Evolutionary conservation across 2,113 vertebrate genomes (phyloP).

Genomic region (Triplophysa rosa): DNA sequence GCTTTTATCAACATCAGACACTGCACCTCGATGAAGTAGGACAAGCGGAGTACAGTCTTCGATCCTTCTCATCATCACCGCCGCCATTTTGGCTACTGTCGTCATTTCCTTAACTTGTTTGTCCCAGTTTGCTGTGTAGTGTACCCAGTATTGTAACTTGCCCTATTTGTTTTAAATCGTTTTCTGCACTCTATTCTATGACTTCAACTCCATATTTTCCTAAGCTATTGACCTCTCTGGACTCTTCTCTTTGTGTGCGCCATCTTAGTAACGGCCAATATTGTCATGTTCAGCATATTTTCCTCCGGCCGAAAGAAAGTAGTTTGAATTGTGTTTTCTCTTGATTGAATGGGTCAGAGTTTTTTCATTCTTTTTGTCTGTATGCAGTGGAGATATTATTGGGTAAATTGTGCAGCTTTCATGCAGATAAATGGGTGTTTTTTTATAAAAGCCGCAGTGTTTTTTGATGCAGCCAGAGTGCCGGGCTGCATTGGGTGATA

Average conservation of each 20-base stretch:
- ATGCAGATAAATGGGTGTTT: slow-evolving; percentile 85
- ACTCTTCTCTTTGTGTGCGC: not conserved
- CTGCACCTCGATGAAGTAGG: slow-evolving; percentile 32
- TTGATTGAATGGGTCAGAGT: slow-evolving; percentile 83
- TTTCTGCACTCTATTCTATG: not conserved
- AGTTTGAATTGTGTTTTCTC: slow-evolving; percentile 82
- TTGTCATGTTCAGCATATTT: not conserved
- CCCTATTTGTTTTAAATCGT: slow-evolving; percentile 10
- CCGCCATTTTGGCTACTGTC: slow-evolving; percentile 26
- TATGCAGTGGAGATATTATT: slow-evolving; percentile 80
- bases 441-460: slow-evolving; percentile 80
- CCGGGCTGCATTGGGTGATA: slow-evolving; percentile 90
- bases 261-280: not conserved
- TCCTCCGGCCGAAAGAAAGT: not conserved
- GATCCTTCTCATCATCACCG: not conserved
- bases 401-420: slow-evolving; percentile 86
- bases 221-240: not conserved
- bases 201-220: not conserved
- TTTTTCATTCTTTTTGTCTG: slow-evolving; percentile 52
- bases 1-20: slow-evolving; percentile 17
- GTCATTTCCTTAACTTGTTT: slow-evolving; percentile 40
- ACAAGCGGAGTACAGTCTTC: slow-evolving; percentile 4
- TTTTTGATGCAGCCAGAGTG: slow-evolving; percentile 88
- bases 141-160: not conserved
- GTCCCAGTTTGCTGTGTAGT: slow-evolving; percentile 18